Evolutionary conservation across 2,888 invertebrate species (phyloP).

Genomic region (Tiliacea citrago): DNA sequence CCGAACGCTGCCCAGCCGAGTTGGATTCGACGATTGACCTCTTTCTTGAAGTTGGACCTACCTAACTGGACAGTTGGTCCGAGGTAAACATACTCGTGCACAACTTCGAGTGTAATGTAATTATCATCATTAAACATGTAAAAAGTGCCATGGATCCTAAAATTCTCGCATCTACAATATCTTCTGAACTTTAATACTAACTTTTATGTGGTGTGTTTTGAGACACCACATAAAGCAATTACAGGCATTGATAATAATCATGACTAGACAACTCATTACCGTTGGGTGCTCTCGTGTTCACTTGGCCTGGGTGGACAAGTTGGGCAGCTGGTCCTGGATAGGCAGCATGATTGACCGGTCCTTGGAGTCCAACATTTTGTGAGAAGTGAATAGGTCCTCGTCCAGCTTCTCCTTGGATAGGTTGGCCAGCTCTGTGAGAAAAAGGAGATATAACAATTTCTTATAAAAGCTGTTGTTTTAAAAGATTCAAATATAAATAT

Average conservation of each 20-base stretch:
- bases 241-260: background rate
- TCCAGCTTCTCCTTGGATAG: constrained; percentile 60
- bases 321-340: constrained; percentile 63
- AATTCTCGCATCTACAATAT: background rate
- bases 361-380: constrained; percentile 75
- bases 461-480: background rate
- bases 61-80: too few species aligned
- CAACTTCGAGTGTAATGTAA: too few species aligned
- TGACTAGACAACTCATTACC: constrained; percentile 32
- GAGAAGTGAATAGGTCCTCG: constrained; percentile 68
- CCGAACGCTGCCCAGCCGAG: too few species aligned
- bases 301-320: constrained; percentile 53
- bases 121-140: background rate
- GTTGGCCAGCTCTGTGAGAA: constrained; percentile 61
- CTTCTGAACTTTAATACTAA: background rate
- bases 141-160: background rate
- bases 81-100: too few species aligned
- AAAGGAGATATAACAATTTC: background rate
- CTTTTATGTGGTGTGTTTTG: too few species aligned
- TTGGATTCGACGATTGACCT: too few species aligned
- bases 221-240: background rate
- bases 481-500: background rate
- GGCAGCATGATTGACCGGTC: constrained; percentile 62
- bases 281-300: constrained; percentile 33
- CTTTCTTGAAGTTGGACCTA: too few species aligned